Evolutionary conservation across 2,113 vertebrate species (phyloP), one percentile per base, ranked within the genome.

Genomic region (Saccopteryx bilineata): DNA sequence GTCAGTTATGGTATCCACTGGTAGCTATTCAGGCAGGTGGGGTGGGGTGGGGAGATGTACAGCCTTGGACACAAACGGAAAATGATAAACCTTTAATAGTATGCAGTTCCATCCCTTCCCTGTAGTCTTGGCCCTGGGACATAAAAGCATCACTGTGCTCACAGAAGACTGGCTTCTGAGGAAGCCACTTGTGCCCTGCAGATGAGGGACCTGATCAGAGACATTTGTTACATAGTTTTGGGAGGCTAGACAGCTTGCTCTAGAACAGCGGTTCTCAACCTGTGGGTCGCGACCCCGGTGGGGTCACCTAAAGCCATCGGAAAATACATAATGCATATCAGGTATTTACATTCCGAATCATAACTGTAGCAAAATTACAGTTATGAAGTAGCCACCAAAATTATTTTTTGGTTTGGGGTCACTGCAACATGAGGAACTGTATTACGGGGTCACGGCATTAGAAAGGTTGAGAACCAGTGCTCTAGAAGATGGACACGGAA

Each of bases 91-190:
- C 61, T 66, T 69, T 48, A 12, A 10, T 82, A n/a, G 5, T 31
- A 46, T 66, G 19, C n/a, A 81, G 6, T 78, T 91, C 63, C 52
- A 88, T 23, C 50, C 3, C 4, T 79, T 69, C 5, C 31, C 17
- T 69, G 26, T 15, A 86, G 46, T 71, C 66, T 71, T 15, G 52
- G 50, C 56, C 50, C 28, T 82, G 39, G 88, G 48, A n/a, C 56
- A 54, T 46, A 21, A 21, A 46, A 63, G 74, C 19, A 54, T 48
- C 54, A 76, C 19, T 68, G 75, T 26, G 9, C 19, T 81, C 82
- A 65, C 48, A 72, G 79, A 83, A 76, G 39, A 2, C 19, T 87
- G 61, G 52, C 46, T 91, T 71, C 84, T 92, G 65, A 90, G n/a
- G 69, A 80, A 84, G 54, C 8, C 33, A 48, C 52, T 26, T 21